Evolutionary conservation across 2,113 vertebrate species (phyloP), one percentile per base, ranked within the genome.

Genomic region (Proterorhinus semilunaris): DNA sequence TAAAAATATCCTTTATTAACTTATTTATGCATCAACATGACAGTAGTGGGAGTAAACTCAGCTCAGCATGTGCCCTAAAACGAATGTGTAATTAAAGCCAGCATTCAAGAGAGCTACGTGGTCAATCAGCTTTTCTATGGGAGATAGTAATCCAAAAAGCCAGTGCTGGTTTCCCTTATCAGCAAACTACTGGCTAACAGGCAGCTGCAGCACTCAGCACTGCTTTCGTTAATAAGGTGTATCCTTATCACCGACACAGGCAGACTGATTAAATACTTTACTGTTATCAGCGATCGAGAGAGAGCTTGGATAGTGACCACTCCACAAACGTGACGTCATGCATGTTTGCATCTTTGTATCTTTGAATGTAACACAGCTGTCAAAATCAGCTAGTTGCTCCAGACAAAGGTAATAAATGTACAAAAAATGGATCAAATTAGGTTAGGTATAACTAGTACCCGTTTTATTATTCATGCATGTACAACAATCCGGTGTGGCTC

Each of bases 111-210:
- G 70, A 87, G 82, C 78, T 9, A 6, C 58, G 8, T n/a, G 57
- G 75, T 74, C 91, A 91, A 92, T 90, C 88, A 87, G 89, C 90
- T 91, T 89, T 91, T 57, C 80, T 76, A 6, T 68, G 69, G 78
- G 76, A 75, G 84, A 77, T 81, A 78, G 78, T 92, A 89, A 91
- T 91, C 89, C 87, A 74, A 79, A 87, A 82, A 85, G 83, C 85
- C 74, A 77, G 75, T 51, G 75, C 79, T 72, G 83, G 82, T 83
- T 88, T 89, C 75, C 79, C 71, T 84, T 84, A 90, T 89, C 82
- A 85, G 66, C 75, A 75, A 83, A 74, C 71, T 75, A 13, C 49
- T 78, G 78, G 16, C 85, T 82, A 63, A 85, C 72, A 65, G 71
- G 66, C 70, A 67, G 47, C 70, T 74, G 65, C 72, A 58, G 79